A percentile compares a stretch with the other conserved stretches of the same genome.
Evolutionary conservation across 1,140 invertebrate genomes (phyloP).

Genomic region (Lamellibrachia luymesi): DNA sequence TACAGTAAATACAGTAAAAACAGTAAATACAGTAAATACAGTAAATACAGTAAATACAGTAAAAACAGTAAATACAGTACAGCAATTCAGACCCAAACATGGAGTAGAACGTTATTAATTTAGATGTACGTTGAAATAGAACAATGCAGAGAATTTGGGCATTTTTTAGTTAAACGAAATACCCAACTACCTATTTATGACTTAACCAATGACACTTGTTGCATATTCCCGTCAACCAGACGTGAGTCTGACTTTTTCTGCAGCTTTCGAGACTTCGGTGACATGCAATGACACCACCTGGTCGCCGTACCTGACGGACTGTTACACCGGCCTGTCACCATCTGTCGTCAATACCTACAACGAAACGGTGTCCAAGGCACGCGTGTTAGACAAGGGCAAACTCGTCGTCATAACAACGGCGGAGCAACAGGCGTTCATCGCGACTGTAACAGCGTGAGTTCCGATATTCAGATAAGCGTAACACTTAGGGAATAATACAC

Average conservation of each 20-base stretch:
- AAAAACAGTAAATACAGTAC: too few species aligned
- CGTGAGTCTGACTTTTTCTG: neutral
- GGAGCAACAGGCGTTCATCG: neutral
- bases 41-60: too few species aligned
- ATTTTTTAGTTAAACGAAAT: too few species aligned
- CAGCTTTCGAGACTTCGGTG: neutral
- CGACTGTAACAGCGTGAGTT: neutral
- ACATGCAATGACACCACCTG: neutral
- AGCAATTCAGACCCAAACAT: too few species aligned
- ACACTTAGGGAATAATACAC: too few species aligned
- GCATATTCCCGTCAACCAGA: neutral
- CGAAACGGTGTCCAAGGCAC: neutral
- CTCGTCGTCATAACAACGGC: neutral
- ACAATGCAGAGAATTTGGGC: too few species aligned
- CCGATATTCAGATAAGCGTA: neutral
- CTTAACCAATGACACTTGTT: too few species aligned
- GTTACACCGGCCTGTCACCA: neutral
- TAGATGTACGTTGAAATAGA: too few species aligned
- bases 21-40: too few species aligned
- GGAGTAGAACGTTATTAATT: too few species aligned
- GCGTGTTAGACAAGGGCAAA: neutral
- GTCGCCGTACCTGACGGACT: neutral
- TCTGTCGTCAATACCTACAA: neutral
- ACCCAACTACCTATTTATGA: too few species aligned
- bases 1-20: too few species aligned